Evolutionary conservation across 2,888 invertebrate genomes (phyloP).

Genomic region (Eupithecia subfuscata): DNA sequence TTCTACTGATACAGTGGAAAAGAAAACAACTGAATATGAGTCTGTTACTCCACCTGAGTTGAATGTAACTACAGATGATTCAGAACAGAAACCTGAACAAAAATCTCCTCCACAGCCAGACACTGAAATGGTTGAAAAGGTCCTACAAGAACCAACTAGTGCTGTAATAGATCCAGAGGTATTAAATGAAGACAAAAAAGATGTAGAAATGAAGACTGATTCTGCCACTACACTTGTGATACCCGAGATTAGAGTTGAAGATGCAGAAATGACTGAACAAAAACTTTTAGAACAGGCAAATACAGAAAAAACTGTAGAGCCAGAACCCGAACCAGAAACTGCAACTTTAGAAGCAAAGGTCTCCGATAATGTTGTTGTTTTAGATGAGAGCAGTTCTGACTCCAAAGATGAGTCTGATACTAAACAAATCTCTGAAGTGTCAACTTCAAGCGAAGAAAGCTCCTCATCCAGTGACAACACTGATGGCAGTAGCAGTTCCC

Average conservation of each 20-base stretch:
- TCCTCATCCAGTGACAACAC: conserved; percentile 79
- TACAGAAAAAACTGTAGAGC: conserved; percentile 47
- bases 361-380: conserved; percentile 49
- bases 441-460: conserved; percentile 76
- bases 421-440: conserved; percentile 69
- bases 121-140: conserved; percentile 47
- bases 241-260: conserved; percentile 76
- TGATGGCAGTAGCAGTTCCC: conserved; percentile 77
- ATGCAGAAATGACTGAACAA: conserved; percentile 76
- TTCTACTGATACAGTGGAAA: conserved; percentile 65
- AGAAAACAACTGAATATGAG: conserved; percentile 62
- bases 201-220: conserved; percentile 64
- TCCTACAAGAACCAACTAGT: conserved; percentile 49
- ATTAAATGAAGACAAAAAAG: conserved; percentile 53
- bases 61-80: conserved; percentile 59
- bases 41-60: conserved; percentile 68
- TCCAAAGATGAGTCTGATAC: conserved; percentile 71
- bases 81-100: conserved; percentile 50
- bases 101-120: conserved; percentile 42
- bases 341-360: conserved; percentile 43
- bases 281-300: conserved; percentile 63
- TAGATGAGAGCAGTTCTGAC: conserved; percentile 72
- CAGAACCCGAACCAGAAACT: conserved; percentile 46
- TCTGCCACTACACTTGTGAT: conserved; percentile 57
- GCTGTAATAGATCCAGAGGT: conserved; percentile 26